Evolutionary conservation across 2,888 invertebrate genomes (phyloP).

Genomic region (Busseola fusca): DNA sequence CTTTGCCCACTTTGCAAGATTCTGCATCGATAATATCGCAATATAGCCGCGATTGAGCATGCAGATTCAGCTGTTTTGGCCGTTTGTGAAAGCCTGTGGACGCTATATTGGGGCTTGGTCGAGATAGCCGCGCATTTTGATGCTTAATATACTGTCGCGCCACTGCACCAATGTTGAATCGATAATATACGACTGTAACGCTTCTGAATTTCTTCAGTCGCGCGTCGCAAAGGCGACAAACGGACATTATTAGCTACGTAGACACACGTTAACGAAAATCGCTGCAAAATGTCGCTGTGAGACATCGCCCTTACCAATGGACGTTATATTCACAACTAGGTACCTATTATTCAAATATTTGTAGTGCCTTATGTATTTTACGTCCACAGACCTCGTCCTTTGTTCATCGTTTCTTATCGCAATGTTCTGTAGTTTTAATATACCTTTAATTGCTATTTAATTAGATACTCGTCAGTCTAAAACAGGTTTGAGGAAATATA

Average conservation of each 20-base stretch:
- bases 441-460: neutral
- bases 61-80: neutral
- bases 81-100: neutral
- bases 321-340: neutral
- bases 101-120: neutral
- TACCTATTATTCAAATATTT: conserved; percentile 1
- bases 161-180: neutral
- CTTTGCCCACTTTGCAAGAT: neutral
- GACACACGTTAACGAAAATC: neutral
- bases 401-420: conserved; percentile 7
- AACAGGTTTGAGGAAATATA: conserved; percentile 14
- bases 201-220: neutral
- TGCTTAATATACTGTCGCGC: neutral
- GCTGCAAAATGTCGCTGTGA: too few relatives aligned
- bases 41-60: neutral
- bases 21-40: neutral
- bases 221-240: neutral
- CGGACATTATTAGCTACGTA: neutral
- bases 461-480: neutral
- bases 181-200: neutral
- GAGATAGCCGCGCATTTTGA: neutral
- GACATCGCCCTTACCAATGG: neutral
- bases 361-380: neutral
- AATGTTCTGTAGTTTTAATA: neutral
- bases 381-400: conserved; percentile 3